These are phyloP conservation scores for Enteromius trimaculatus DNA, from an alignment of 2,797 vertebrate species.

Conservation along the genomic window DNA sequence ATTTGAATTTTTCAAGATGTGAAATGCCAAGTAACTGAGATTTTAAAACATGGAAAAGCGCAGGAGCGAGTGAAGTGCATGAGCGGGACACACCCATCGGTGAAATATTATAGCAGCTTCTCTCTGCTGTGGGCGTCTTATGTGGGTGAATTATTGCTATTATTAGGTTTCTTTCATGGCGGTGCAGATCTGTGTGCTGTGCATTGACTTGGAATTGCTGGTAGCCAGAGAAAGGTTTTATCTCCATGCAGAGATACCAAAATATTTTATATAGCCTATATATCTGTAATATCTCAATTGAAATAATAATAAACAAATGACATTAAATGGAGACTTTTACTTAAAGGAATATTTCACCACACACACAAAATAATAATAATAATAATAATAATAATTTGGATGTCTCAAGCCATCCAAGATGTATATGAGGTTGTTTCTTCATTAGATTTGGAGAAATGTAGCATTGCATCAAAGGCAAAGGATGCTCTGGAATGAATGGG, in stretches of 20 bases:
- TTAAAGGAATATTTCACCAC: neutral
- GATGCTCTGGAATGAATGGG: neutral
- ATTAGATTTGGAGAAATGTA: neutral
- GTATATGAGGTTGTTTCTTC: neutral
- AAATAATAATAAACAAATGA: neutral
- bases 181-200: slow-evolving; percentile 24
- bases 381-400: neutral
- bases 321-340: neutral
- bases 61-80: slow-evolving; percentile 26
- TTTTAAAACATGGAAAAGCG: neutral
- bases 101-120: slow-evolving; percentile 5
- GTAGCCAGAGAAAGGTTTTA: slow-evolving; percentile 12
- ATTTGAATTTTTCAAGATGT: slow-evolving; percentile 18
- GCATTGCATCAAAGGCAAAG: neutral
- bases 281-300: neutral
- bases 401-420: neutral
- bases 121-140: slow-evolving; percentile 12
- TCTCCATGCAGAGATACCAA: neutral
- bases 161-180: slow-evolving; percentile 1
- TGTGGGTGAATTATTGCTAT: slow-evolving; percentile 17
- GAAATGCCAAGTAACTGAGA: slow-evolving; percentile 6
- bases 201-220: neutral
- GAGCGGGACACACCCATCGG: neutral
- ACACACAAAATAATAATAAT: neutral
- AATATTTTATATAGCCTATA: neutral